Percentiles rank a stretch among this genome's conserved stretches.
Evolutionary conservation across 2,797 vertebrate species (phyloP).

Genomic region (Gymnothorax javanicus): DNA sequence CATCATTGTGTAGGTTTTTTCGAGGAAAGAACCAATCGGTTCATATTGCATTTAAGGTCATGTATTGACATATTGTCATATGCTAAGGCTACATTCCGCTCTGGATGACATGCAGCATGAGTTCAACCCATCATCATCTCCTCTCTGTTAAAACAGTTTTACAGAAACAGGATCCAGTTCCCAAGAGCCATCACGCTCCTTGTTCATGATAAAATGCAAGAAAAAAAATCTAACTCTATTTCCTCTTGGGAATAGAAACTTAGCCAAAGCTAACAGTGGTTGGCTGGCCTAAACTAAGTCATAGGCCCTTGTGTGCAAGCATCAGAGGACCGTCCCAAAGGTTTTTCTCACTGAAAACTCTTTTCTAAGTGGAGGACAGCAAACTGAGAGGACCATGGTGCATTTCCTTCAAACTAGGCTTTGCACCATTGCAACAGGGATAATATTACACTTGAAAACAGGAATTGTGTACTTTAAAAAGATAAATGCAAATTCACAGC

Average conservation of each 20-base stretch:
- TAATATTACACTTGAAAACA: no score
- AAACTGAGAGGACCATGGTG: not conserved
- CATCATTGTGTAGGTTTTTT: not conserved
- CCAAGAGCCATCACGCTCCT: conserved; percentile 73
- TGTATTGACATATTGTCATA: conserved; percentile 49
- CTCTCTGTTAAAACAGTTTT: conserved; percentile 63
- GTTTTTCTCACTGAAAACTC: not conserved
- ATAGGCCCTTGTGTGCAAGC: not conserved
- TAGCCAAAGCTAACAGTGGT: not conserved
- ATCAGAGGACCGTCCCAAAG: not conserved
- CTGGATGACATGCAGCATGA: conserved; percentile 70
- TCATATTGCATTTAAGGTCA: conserved; percentile 54
- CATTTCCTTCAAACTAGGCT: not conserved
- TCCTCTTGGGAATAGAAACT: not conserved
- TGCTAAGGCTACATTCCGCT: conserved; percentile 59
- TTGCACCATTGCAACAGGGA: not conserved
- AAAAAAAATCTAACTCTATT: conserved; percentile 57
- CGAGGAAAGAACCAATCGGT: conserved; percentile 33
- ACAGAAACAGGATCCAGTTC: conserved; percentile 74
- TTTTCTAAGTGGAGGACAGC: not conserved
- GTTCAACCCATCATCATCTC: conserved; percentile 72
- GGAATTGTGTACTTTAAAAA: no score
- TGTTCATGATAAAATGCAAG: no score
- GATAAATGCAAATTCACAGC: no score
- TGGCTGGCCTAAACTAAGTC: not conserved